Conservation (phyloP, 2,113 vertebrate genomes). For the Poeciliopsis prolifica region DNA sequence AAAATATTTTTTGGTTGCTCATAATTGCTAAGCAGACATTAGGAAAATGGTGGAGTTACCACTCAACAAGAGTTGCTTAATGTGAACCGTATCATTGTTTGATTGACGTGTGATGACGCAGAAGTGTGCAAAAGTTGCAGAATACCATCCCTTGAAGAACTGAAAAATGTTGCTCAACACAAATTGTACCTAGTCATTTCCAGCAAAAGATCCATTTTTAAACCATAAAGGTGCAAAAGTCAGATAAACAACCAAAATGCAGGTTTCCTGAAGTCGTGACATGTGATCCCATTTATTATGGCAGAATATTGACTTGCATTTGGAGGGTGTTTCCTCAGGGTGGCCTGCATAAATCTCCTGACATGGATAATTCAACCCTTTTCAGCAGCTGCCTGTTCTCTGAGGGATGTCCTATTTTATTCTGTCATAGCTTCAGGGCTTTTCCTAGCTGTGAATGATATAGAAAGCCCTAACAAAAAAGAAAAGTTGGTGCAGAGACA, state of each 20-base stretch:
- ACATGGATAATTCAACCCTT: conserved; percentile 62
- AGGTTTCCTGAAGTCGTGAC: background rate
- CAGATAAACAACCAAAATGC: no score
- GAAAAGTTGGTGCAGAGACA: background rate
- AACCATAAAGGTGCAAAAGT: background rate
- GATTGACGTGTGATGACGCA: no score
- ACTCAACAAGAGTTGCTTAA: no score
- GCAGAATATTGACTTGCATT: background rate
- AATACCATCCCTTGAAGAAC: no score
- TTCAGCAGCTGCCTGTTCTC: conserved; percentile 45
- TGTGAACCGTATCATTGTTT: no score
- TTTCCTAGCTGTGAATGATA: conserved; percentile 39
- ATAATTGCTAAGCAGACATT: no score
- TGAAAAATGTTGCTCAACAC: background rate
- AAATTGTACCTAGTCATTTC: background rate
- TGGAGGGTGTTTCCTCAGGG: conserved; percentile 34
- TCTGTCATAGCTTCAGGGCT: conserved; percentile 45
- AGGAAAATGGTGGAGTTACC: no score
- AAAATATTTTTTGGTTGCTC: no score
- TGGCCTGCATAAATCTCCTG: conserved; percentile 42
- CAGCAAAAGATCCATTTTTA: background rate
- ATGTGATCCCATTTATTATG: background rate
- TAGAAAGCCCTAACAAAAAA: background rate
- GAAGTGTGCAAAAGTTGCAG: no score
- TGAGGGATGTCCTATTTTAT: conserved; percentile 49